Conservation (phyloP, 23 tunicate genomes). For the Corella eumyota region DNA sequence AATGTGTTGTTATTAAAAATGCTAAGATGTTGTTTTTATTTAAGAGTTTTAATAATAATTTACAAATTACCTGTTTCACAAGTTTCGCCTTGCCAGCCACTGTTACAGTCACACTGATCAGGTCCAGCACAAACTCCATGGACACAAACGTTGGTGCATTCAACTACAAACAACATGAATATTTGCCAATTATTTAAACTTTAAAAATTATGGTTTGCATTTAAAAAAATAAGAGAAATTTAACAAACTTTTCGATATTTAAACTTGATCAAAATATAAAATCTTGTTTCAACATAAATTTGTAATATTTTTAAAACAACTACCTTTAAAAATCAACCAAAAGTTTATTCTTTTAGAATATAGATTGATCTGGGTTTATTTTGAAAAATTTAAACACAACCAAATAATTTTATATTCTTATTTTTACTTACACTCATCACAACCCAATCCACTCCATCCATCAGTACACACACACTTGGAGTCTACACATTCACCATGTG, state of each 20-base stretch:
- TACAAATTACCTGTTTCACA: slow-evolving; percentile 44
- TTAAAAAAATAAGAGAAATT: not conserved
- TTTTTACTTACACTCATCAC: slow-evolving; percentile 43
- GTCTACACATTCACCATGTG: slow-evolving; percentile 30
- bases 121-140: slow-evolving; percentile 56
- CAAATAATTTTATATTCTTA: not conserved
- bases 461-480: slow-evolving; percentile 27
- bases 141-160: slow-evolving; percentile 34
- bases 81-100: slow-evolving; percentile 58
- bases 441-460: slow-evolving; percentile 51
- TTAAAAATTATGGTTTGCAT: not conserved
- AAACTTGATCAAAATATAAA: not conserved
- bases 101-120: slow-evolving; percentile 42
- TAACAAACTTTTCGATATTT: not conserved
- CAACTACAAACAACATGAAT: slow-evolving; percentile 21
- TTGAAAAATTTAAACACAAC: no score
- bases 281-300: not conserved
- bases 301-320: not conserved
- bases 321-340: not conserved
- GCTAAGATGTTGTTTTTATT: no score
- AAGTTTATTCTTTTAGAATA: not conserved
- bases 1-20: no score
- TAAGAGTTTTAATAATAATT: no score
- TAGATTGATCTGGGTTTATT: no score
- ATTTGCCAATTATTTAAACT: not conserved